A percentile compares a stretch with the other conserved stretches of the same genome.
phyloP scores from a whole-genome alignment of 2,888 invertebrate genomes.

The Loripinus fragilis region DNA sequence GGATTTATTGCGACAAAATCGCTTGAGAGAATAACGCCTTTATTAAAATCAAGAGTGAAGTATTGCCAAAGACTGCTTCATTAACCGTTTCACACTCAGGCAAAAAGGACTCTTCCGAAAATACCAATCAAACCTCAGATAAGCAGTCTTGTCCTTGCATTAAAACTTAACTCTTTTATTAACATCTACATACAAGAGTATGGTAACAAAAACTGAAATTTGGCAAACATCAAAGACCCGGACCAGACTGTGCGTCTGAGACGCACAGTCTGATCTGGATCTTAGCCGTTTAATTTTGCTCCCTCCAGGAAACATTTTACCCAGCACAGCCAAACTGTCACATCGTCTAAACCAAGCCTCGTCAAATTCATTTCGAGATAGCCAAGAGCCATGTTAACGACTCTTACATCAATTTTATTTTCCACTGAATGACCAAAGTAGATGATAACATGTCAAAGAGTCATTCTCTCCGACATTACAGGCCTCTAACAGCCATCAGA shows the following conservation, averaged over 20 bases:
- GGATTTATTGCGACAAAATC: conserved; percentile 52
- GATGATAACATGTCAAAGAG: conserved; percentile 38
- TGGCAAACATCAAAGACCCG: too few species aligned
- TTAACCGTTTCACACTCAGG: conserved; percentile 39
- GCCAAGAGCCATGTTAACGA: conserved; percentile 48
- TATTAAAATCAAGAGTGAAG: conserved; percentile 57
- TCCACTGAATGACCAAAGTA: conserved; percentile 37
- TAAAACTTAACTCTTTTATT: too few species aligned
- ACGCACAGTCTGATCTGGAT: too few species aligned
- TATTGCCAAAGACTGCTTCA: conserved; percentile 55
- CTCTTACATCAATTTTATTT: conserved; percentile 45
- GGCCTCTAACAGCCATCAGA: conserved; percentile 26
- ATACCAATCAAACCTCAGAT: too few species aligned
- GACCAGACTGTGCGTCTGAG: too few species aligned
- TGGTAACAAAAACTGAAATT: too few species aligned
- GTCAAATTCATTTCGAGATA: conserved; percentile 39
- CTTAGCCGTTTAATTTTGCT: too few species aligned
- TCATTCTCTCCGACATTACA: conserved; percentile 36
- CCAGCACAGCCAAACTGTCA: not conserved
- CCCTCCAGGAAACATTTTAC: too few species aligned
- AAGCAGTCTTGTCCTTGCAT: too few species aligned
- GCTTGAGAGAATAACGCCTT: conserved; percentile 38
- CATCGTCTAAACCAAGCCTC: conserved; percentile 15
- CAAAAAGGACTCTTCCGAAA: conserved; percentile 32
- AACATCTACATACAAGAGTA: too few species aligned